Evolutionary conservation across 2,888 invertebrate species (phyloP).

Genomic region (Altica lythri): DNA sequence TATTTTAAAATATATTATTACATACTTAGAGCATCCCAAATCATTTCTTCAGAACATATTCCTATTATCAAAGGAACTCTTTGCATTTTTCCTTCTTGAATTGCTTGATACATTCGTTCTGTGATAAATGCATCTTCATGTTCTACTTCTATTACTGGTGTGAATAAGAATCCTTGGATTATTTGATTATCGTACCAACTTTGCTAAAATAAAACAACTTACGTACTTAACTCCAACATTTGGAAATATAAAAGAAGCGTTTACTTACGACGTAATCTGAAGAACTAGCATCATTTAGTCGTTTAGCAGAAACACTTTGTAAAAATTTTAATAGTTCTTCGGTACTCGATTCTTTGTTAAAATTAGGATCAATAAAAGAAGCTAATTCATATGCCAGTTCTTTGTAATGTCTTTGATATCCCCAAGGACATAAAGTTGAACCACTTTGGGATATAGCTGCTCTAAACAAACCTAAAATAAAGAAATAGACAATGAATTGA

Average conservation of each 20-base stretch:
- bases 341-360: constrained; percentile 32
- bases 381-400: constrained; percentile 43
- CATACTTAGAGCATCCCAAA: constrained; percentile 14
- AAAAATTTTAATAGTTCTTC: constrained; percentile 37
- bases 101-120: constrained; percentile 32
- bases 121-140: constrained; percentile 38
- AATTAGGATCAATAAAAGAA: constrained; percentile 40
- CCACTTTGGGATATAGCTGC: constrained; percentile 42
- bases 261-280: constrained; percentile 15
- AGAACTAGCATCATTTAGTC: constrained; percentile 28
- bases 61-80: constrained; percentile 38
- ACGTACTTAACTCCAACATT: not conserved
- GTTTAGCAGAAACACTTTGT: constrained; percentile 35
- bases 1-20: not conserved
- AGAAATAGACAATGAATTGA: too few relatives aligned
- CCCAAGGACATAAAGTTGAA: constrained; percentile 38
- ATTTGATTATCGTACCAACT: constrained; percentile 32
- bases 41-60: constrained; percentile 37
- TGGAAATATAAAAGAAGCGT: not conserved
- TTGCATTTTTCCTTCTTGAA: constrained; percentile 32
- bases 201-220: constrained; percentile 13
- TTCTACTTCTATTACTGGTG: constrained; percentile 37
- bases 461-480: constrained; percentile 39
- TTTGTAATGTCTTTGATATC: constrained; percentile 42
- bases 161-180: constrained; percentile 37